Percentiles rank a stretch among this genome's conserved stretches.
These are phyloP conservation scores for Synergus laeviventris DNA, from an alignment of 2,888 invertebrate genomes.

Conservation along the genomic window DNA sequence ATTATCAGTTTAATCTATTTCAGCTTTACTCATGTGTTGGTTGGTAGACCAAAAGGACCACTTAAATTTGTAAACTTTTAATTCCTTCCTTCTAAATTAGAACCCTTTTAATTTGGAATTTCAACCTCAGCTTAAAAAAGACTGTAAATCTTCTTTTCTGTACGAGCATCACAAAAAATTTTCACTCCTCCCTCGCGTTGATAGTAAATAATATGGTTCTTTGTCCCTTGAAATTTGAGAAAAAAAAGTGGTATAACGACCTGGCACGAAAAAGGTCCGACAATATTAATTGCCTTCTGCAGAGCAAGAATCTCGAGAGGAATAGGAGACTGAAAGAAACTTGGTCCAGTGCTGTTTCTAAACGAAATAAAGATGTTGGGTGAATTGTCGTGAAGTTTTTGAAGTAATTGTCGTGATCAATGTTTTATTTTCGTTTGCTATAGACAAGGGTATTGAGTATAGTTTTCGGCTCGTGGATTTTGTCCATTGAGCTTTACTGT, in stretches of 20 bases:
- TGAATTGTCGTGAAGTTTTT: neutral
- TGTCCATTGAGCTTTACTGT: neutral
- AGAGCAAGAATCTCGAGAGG: neutral
- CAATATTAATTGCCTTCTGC: conserved; percentile 31
- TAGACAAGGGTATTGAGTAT: conserved; percentile 2
- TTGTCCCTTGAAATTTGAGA: conserved; percentile 14
- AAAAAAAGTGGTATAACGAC: conserved; percentile 27
- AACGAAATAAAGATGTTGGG: conserved; percentile 23
- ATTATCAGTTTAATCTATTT: no score
- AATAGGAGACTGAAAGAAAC: neutral
- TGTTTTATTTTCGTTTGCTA: neutral
- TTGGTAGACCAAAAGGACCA: no score
- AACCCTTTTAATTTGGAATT: no score
- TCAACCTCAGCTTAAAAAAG: no score
- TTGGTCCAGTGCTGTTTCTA: neutral
- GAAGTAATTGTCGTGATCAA: neutral
- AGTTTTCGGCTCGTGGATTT: conserved; percentile 14
- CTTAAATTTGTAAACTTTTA: no score
- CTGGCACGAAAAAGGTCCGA: neutral
- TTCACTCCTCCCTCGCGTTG: neutral
- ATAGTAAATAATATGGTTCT: conserved; percentile 10
- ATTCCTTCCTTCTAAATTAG: no score
- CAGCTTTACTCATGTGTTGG: no score
- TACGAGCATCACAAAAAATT: neutral
- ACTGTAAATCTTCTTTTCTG: no score